Evolutionary conservation across 1,140 invertebrate species (phyloP).

Genomic region (Orchesella cincta): DNA sequence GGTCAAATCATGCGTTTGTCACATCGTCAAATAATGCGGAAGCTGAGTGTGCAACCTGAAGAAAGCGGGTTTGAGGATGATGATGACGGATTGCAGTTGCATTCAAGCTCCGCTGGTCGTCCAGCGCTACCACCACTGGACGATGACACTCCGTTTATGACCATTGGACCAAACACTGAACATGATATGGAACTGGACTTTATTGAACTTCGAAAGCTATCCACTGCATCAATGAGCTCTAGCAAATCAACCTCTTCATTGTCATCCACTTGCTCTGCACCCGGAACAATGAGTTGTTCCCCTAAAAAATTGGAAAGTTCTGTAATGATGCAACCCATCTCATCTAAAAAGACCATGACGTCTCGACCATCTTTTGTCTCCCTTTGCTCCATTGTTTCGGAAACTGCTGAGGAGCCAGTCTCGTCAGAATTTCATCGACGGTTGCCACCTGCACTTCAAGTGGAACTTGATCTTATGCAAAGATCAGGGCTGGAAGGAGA

Average conservation of each 20-base stretch:
- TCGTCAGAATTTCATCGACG: background rate
- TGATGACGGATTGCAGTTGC: no score
- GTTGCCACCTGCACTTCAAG: slow-evolving; percentile 31
- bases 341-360: background rate
- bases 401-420: background rate
- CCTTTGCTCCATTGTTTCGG: slow-evolving; percentile 3
- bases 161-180: background rate
- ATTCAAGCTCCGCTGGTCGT: no score
- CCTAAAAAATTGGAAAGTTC: background rate
- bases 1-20: background rate
- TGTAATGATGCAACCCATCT: background rate
- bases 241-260: slow-evolving; percentile 7
- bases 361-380: slow-evolving; percentile 26
- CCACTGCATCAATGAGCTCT: background rate
- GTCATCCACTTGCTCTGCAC: background rate
- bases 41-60: slow-evolving; percentile 6
- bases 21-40: background rate
- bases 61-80: background rate
- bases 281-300: background rate
- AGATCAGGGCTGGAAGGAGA: slow-evolving; percentile 30
- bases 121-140: no score
- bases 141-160: no score
- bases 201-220: background rate
- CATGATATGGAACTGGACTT: background rate
- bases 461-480: slow-evolving; percentile 29